These are phyloP conservation scores for Piezodorus guildinii DNA, from an alignment of 1,140 invertebrate species.

Conservation along the genomic window DNA sequence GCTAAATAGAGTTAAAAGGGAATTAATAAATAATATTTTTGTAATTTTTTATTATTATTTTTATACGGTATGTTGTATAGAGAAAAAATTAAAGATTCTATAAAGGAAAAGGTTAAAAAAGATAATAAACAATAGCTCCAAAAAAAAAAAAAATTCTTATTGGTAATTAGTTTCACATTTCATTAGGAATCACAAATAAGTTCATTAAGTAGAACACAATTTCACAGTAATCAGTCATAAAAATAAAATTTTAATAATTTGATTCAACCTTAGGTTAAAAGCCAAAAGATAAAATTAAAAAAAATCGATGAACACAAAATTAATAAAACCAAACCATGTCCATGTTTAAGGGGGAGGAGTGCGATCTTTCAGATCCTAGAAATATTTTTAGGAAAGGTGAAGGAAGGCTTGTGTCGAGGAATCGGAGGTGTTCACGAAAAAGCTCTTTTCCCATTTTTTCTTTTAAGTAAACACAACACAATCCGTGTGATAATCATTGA, in stretches of 20 bases:
- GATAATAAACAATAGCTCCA: no score
- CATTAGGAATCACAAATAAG: no score
- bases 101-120: no score
- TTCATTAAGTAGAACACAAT: no score
- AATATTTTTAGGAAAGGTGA: no score
- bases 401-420: background rate
- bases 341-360: background rate
- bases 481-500: conserved; percentile 34
- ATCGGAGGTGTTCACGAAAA: conserved; percentile 57
- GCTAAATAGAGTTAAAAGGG: no score
- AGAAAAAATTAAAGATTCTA: no score
- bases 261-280: background rate
- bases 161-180: no score
- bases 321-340: background rate
- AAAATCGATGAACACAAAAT: background rate
- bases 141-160: no score
- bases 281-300: background rate
- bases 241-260: background rate
- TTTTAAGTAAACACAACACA: conserved; percentile 59
- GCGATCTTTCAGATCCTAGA: background rate
- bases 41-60: no score
- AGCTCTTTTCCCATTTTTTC: conserved; percentile 50
- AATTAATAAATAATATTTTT: no score
- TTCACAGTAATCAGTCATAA: background rate
- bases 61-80: no score